Conservation (phyloP, 2,888 invertebrate species). For the Ferdinandea cuprea region DNA sequence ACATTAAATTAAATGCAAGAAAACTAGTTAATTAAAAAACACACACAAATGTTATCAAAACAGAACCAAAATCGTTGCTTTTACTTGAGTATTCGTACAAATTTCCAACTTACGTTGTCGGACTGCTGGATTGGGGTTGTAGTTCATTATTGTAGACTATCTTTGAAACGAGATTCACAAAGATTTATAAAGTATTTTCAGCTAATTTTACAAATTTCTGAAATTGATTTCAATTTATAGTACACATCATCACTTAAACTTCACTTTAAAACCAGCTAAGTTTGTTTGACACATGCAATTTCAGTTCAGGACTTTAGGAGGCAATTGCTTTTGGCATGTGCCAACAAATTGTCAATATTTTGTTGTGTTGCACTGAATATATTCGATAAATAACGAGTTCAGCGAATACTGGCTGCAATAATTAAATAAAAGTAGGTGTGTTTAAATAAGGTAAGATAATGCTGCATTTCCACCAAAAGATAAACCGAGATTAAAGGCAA, state of each 20-base stretch:
- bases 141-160: conserved; percentile 78
- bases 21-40: too few species aligned
- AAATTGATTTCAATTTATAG: conserved; percentile 54
- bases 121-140: conserved; percentile 81
- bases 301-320: conserved; percentile 41
- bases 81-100: conserved; percentile 81
- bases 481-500: too few species aligned
- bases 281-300: conserved; percentile 17
- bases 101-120: conserved; percentile 82
- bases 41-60: conserved; percentile 23
- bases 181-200: conserved; percentile 21
- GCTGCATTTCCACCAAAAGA: too few species aligned
- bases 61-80: conserved; percentile 20
- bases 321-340: conserved; percentile 20
- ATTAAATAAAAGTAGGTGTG: too few species aligned
- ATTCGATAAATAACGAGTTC: too few species aligned
- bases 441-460: too few species aligned
- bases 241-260: conserved; percentile 76
- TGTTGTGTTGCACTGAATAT: not conserved
- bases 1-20: too few species aligned
- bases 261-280: conserved; percentile 45
- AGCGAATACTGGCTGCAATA: too few species aligned
- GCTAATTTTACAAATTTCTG: conserved; percentile 32
- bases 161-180: conserved; percentile 34
- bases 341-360: not conserved